Conservation (phyloP, 2,797 vertebrate species). For the Gadopsis marmoratus region DNA sequence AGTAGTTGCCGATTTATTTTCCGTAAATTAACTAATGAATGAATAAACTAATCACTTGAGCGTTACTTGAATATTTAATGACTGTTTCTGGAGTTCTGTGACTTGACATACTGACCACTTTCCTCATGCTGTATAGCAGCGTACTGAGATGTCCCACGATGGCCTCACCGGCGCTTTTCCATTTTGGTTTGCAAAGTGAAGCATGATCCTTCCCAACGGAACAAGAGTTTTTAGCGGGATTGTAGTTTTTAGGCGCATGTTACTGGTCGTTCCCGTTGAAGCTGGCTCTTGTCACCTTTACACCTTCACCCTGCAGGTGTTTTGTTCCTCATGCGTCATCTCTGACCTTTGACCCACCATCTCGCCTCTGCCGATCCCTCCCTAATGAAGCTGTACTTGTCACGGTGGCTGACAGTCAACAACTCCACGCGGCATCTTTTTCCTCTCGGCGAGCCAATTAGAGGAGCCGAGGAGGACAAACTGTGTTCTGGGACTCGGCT, state of each 20-base stretch:
- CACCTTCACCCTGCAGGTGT: constrained; percentile 54
- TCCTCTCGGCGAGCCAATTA: constrained; percentile 66
- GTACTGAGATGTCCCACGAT: background rate
- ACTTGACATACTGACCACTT: background rate
- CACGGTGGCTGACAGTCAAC: constrained; percentile 6
- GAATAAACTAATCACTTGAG: background rate
- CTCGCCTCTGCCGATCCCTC: constrained; percentile 31
- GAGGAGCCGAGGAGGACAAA: constrained; percentile 43
- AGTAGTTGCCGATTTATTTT: too few species aligned
- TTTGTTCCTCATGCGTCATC: constrained; percentile 43
- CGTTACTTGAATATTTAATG: background rate
- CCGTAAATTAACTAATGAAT: too few species aligned
- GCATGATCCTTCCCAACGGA: background rate
- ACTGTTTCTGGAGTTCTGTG: background rate
- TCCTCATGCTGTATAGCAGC: background rate
- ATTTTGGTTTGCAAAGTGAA: background rate
- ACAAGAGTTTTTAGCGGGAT: background rate
- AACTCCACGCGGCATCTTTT: constrained; percentile 33
- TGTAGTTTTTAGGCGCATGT: background rate
- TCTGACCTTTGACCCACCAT: constrained; percentile 53
- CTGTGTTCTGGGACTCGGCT: constrained; percentile 62
- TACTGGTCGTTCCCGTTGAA: background rate
- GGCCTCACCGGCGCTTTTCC: background rate
- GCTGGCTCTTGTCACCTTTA: constrained; percentile 7
- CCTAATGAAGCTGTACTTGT: constrained; percentile 63